Base-by-base conservation (phyloP, 2,888 invertebrate species). In the Octonoba sinensis region DNA sequence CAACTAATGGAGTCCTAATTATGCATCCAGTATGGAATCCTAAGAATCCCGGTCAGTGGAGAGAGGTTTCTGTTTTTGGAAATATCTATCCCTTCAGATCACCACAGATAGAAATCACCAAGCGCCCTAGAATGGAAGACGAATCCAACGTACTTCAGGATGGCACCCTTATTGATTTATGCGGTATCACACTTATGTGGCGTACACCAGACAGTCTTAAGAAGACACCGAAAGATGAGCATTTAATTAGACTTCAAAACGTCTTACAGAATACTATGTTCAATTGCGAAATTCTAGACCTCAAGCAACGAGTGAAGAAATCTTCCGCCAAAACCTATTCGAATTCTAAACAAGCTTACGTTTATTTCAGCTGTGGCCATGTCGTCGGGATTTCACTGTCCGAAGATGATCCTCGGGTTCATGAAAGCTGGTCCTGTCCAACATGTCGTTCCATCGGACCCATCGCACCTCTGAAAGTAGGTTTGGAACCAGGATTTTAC, bases 21-120 rank as follows among this genome's bases (percentile, higher is more conserved):
- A 96, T 97, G 95, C 97, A 98, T 90, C 98, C 98, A 24, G 36
- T 36, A 8, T 36, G 36, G 36, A 93, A 93, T 85, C 95, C 94
- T 69, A 92, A 92, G 95, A 96, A 93, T 86, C 93, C 93, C 86
- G 94, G 95, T 22, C 92, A 93, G 72, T 98, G 97, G 97, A 92
- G 96, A 85, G 98, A 99, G 89, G 96, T 99, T 57, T 97, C 97
- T 4, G 99, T 99, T n/a, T 97, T 97, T 22, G 99, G 99, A 13
- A 96, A 96, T 83, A 95, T 99, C 83, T 99, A 97, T 91, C 95
- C 96, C 79, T 91, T 98, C 83, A 91, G 99, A 87, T 24, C 64
- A 1, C 27, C 27, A 8, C n/a, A 97, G 98, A 87, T 97, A 97
- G 73, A 96, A 97, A 77, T 96, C 96, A 86, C 94, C 95, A 87